A percentile compares a stretch with the other conserved stretches of the same genome.
Conservation (phyloP, 2,797 vertebrate species). For the Enteromius afrohamiltoni region DNA sequence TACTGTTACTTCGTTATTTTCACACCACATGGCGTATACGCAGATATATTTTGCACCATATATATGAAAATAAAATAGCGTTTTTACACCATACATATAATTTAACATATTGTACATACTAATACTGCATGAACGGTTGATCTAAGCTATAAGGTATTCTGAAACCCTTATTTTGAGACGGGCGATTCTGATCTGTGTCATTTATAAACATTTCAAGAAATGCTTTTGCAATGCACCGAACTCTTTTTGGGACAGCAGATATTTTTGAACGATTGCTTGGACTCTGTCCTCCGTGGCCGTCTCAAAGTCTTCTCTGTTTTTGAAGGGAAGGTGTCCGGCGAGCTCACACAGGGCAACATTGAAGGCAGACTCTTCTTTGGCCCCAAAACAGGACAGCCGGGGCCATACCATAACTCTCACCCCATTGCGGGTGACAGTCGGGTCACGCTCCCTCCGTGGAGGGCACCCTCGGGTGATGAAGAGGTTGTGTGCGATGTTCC, state of each 20-base stretch:
- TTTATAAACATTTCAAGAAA: constrained; percentile 26
- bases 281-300: constrained; percentile 79
- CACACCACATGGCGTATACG: background rate
- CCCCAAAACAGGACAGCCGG: constrained; percentile 81
- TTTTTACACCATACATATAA: too few species aligned
- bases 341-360: constrained; percentile 93
- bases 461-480: constrained; percentile 85
- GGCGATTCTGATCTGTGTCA: too few species aligned
- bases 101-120: background rate
- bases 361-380: constrained; percentile 83
- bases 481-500: constrained; percentile 86
- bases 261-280: constrained; percentile 71
- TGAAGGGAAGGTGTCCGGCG: constrained; percentile 88
- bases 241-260: constrained; percentile 77
- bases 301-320: constrained; percentile 78
- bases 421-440: constrained; percentile 67
- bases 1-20: background rate
- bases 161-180: background rate
- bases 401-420: constrained; percentile 88
- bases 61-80: background rate
- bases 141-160: background rate
- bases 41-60: background rate
- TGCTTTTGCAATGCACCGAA: constrained; percentile 72
- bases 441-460: constrained; percentile 55
- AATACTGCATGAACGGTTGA: background rate